These are phyloP conservation scores for Calonectris borealis DNA, from an alignment of 2,113 vertebrate species.

Conservation along the genomic window DNA sequence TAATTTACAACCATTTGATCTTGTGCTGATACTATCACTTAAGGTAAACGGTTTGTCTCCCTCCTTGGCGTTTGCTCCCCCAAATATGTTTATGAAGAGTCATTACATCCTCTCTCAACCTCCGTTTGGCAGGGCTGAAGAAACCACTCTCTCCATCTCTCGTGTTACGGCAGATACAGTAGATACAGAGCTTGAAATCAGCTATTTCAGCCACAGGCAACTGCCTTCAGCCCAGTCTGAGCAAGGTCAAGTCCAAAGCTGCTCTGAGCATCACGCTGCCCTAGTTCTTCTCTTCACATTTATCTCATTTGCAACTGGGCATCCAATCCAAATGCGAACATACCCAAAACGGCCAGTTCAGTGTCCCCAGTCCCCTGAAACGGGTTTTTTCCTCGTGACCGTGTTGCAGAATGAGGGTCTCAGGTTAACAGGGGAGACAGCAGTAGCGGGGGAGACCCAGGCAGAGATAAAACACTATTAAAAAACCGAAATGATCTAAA, in stretches of 20 bases:
- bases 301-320: not conserved
- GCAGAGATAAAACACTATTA: slow-evolving; percentile 6
- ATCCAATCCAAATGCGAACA: not conserved
- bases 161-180: accelerated
- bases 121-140: not conserved
- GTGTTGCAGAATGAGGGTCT: not conserved
- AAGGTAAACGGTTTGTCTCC: not conserved
- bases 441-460: not conserved
- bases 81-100: not conserved
- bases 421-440: not conserved
- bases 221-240: not conserved
- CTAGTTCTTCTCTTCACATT: slow-evolving; percentile 4
- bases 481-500: not conserved
- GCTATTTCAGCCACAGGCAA: not conserved
- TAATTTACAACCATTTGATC: not conserved
- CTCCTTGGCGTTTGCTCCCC: not conserved
- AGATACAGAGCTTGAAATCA: not conserved
- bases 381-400: not conserved
- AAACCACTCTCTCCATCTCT: not conserved
- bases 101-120: not conserved
- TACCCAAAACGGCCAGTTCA: not conserved
- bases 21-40: not conserved
- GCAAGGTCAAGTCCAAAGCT: not conserved
- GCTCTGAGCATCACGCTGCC: slow-evolving; percentile 7
- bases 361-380: not conserved